These are phyloP conservation scores for Nibea albiflora DNA, from an alignment of 2,113 vertebrate species.

Conservation along the genomic window DNA sequence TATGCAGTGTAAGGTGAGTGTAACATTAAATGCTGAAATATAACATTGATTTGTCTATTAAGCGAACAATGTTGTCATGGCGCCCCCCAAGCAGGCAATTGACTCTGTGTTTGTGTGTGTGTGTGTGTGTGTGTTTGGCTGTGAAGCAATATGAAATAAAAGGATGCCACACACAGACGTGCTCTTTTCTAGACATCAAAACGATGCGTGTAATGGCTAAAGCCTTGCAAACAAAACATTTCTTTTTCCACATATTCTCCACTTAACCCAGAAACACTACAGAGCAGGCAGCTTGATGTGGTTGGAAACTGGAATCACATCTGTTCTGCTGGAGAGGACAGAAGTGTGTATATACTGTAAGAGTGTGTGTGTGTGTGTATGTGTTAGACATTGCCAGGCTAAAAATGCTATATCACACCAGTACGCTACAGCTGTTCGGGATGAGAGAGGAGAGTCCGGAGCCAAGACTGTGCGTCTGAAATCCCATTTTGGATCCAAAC, in stretches of 20 bases:
- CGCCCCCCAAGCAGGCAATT: constrained; percentile 35
- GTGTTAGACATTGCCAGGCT: constrained; percentile 35
- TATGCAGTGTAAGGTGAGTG: constrained; percentile 44
- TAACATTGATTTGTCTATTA: constrained; percentile 57
- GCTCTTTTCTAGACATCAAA: constrained; percentile 29
- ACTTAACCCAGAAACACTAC: constrained; percentile 54
- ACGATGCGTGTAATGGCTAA: background rate
- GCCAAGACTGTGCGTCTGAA: constrained; percentile 60
- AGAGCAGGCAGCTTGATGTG: constrained; percentile 52
- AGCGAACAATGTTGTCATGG: constrained; percentile 39
- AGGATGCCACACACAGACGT: constrained; percentile 4
- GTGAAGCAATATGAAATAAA: constrained; percentile 17
- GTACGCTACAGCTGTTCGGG: constrained; percentile 59
- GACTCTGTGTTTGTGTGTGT: background rate
- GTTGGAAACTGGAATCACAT: constrained; percentile 46
- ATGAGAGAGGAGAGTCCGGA: constrained; percentile 45
- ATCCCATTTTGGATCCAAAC: constrained; percentile 71
- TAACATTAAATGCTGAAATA: constrained; percentile 54
- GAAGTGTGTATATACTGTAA: background rate
- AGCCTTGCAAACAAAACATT: constrained; percentile 14
- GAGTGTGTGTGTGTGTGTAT: constrained; percentile 6
- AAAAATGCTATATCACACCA: constrained; percentile 59
- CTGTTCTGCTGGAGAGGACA: constrained; percentile 54
- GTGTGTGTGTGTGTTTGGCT: constrained; percentile 1
- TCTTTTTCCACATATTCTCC: constrained; percentile 30